Base-by-base conservation (phyloP, 1,140 invertebrate species). In the Holotrichia oblita region DNA sequence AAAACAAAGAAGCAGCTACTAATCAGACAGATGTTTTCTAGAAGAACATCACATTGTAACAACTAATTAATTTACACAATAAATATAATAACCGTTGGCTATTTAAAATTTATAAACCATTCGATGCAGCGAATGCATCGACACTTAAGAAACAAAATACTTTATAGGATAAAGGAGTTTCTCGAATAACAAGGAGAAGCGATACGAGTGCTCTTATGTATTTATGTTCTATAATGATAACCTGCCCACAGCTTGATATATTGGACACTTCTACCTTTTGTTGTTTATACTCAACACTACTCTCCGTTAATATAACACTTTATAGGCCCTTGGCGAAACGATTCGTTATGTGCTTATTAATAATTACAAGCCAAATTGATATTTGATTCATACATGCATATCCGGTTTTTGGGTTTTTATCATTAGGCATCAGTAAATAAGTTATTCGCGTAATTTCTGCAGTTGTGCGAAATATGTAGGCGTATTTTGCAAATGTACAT, bases 181-280 rank as follows among this genome's bases (percentile, higher is more conserved):
- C 79, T 55, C 80, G 81, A 81, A 69, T 69, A 69, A 69, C 61
- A 14, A 69, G 61, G 20, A 81, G 81, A 80, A 81, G 82, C 79
- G 81, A 82, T 69, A 79, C 80, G 78, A 77, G 77, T 81, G 77
- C 81, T 79, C 79, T 78, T 79, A 79, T 81, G 82, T 83, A 83
- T 83, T 83, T 83, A 83, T 83, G 82, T 83, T 82, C 81, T 61
- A 78, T 83, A 83, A 83, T 83, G 82, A 83, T 83, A 83, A 77
- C 80, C 82, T 83, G 82, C 81, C 81, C 81, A 82, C 80, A 69
- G 79, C 73, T 80, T 83, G 82, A 83, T 83, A 83, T 83, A 83
- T 83, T 83, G 81, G 82, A 83, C 82, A 81, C 77, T 34, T 77
- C 79, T 78, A 78, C 77, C 80, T 81, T 69, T 76, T 78, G 77